Evolutionary conservation across 2,797 vertebrate genomes (phyloP), one percentile per base, ranked within the genome.

Genomic region (Oryzias sinensis): DNA sequence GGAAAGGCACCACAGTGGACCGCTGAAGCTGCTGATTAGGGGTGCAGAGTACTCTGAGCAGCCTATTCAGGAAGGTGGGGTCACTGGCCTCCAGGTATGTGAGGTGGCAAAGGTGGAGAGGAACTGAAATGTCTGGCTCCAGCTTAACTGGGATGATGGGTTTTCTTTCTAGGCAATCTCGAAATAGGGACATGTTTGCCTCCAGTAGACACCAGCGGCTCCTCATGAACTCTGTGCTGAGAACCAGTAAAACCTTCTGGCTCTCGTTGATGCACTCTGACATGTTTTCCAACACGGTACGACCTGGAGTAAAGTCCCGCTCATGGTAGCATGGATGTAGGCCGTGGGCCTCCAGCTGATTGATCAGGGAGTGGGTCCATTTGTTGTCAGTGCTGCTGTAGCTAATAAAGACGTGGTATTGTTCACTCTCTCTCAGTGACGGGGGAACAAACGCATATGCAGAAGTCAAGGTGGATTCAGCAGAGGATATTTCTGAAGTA

Each of bases 191-290:
- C 54, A 91, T 83, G 72, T 89, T 88, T 43, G 89, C 84, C 65
- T 90, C 87, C 43, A 90, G 82, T 49, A 90, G 87, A 61, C 88
- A 91, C 84, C 86, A 90, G n/a, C 85, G 66, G 49, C 89, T 91
- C 55, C 76, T 77, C 59, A 91, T 81, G n/a, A 90, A 90, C 70
- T 88, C 90, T 25, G 63, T 53, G 46, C 84, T 92, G 64, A 91
- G 78, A 47, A 88, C 81, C 68, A 89, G 77, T 65, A 90, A 57
- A 49, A 89, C 85, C 52, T 90, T 90, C 77, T 90, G 86, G 74
- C 86, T 91, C 62, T 80, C 68, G 45, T 86, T 86, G 70, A 86
- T 84, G 80, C 82, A 81, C 24, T 81, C 79, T 0, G 82, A 82
- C 82, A 89, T 86, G 70, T 90, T 91, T 62, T 90, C 87, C 70